phyloP scores from a whole-genome alignment of 2,888 invertebrate genomes.

The Eupithecia abbreviata region DNA sequence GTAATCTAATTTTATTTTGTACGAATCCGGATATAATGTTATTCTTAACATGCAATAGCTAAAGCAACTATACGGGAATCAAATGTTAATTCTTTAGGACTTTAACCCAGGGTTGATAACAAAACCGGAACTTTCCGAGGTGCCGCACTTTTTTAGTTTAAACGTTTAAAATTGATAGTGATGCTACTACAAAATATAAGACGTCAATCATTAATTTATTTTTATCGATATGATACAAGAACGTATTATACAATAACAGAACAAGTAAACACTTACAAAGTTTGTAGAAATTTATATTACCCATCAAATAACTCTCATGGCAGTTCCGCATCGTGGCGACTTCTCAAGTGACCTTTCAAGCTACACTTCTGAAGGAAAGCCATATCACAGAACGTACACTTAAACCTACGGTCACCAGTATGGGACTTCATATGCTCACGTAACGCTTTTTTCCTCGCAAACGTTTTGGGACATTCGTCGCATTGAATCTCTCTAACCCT shows the following conservation, averaged over 20 bases:
- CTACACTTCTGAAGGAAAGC: conserved; percentile 49
- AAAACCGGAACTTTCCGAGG: neutral
- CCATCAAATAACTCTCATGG: conserved; percentile 11
- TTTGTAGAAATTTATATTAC: neutral
- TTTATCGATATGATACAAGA: neutral
- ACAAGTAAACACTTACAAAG: neutral
- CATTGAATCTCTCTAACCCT: conserved; percentile 48
- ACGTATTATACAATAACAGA: neutral
- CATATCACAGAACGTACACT: conserved; percentile 55
- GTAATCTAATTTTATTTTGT: conserved; percentile 5
- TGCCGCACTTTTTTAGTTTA: neutral
- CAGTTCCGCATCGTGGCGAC: conserved; percentile 34
- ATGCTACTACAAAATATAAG: too few species aligned
- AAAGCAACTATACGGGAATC: neutral
- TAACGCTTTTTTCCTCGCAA: conserved; percentile 47
- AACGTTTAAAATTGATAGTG: neutral
- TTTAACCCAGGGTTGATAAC: neutral
- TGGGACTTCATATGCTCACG: conserved; percentile 48
- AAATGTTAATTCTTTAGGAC: neutral
- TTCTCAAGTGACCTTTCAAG: conserved; percentile 38
- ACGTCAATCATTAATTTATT: neutral
- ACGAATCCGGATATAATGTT: neutral
- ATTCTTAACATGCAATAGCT: conserved; percentile 12
- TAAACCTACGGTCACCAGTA: conserved; percentile 43
- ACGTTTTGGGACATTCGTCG: conserved; percentile 49